Base-by-base conservation (phyloP, 1,140 invertebrate genomes). In the Anoplolepis gracilipes region DNA sequence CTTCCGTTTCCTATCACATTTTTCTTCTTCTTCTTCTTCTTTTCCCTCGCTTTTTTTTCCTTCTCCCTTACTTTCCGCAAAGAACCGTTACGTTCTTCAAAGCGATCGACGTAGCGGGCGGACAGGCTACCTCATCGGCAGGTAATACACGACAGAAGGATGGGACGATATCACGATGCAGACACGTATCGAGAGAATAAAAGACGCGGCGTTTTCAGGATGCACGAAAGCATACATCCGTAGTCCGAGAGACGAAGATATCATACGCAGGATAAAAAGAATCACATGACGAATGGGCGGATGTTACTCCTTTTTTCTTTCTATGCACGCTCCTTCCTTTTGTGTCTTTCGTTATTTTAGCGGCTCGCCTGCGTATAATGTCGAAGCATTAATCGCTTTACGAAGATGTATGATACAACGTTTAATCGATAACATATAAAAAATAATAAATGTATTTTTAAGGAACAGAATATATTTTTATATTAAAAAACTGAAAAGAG, bases 61-160 rank as follows among this genome's bases (percentile, higher is more conserved):
- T 49, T 46, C 28, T 55, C 49, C 5, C 19, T 16, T 33, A 39
- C 19, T 36, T 33, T 11, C n/a, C 39, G 3, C 22, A 10, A 19
- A n/a, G 57, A 67, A 87, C 85, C 87, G 87, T 88, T 88, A 88
- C 62, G 28, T 88, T 84, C 33, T 57, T 87, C 70, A 85, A 87
- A 88, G 69, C 42, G 72, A 82, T 82, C 67, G 86, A 84, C 78
- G 55, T 53, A 53, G 62, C 49, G 33, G 62, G 67, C 36, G 55
- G 64, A 67, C 72, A 88, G 79, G 78, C n/a, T 88, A 82, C 22
- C 64, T 84, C 25, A 33, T 57, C 53, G 53, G 78, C 78, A 81
- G 53, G 53, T 82, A 53, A 39, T 42, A 55, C n/a, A 84, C 55
- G 61, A 65, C 64, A 79, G 84, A 75, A 84, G 86, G 75, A 42